Percentiles rank a stretch among this genome's conserved stretches.
phyloP scores from a whole-genome alignment of 2,113 vertebrate genomes.

The Sceloporus undulatus region DNA sequence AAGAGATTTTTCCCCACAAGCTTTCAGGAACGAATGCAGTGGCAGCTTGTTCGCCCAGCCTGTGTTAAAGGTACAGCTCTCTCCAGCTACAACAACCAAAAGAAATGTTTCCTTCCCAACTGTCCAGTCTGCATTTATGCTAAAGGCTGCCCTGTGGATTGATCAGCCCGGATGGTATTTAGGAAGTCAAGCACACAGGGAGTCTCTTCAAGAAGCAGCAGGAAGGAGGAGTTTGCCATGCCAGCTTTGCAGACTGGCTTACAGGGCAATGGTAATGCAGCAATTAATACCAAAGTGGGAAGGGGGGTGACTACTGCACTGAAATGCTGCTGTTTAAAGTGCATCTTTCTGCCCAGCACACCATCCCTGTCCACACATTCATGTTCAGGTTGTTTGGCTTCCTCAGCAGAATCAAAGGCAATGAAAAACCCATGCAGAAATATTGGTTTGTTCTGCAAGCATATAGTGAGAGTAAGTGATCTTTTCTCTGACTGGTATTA shows the following conservation, averaged over 20 bases:
- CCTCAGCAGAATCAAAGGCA: not conserved
- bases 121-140: not conserved
- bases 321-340: constrained; percentile 26
- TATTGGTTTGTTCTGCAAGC: not conserved
- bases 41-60: not conserved
- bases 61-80: constrained; percentile 12
- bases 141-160: constrained; percentile 9
- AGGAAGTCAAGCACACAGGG: constrained; percentile 28
- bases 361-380: constrained; percentile 13
- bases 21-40: constrained; percentile 38
- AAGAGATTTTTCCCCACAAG: constrained; percentile 10
- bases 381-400: constrained; percentile 33
- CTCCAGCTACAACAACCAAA: not conserved
- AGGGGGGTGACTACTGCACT: constrained; percentile 49
- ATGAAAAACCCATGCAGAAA: not conserved
- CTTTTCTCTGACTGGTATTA: not conserved
- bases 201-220: constrained; percentile 30
- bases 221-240: constrained; percentile 54
- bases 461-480: not conserved
- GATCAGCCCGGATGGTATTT: constrained; percentile 28
- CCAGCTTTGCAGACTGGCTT: constrained; percentile 53
- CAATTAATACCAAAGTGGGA: constrained; percentile 59
- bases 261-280: constrained; percentile 65
- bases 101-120: not conserved
- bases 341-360: constrained; percentile 17